These are phyloP conservation scores for Diaphora mendica DNA, from an alignment of 2,888 invertebrate species.

Conservation along the genomic window DNA sequence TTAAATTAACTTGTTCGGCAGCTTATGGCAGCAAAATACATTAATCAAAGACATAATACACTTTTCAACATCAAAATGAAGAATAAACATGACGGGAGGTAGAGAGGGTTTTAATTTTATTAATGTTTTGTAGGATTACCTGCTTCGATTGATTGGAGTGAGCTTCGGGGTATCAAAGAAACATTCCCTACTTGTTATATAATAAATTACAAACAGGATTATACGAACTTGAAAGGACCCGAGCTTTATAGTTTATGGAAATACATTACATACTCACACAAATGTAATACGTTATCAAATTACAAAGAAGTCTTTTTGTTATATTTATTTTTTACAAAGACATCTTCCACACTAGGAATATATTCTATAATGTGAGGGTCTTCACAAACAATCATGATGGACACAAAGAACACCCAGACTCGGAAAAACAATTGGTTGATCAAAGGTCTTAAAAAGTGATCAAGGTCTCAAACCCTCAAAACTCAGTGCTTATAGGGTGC, in stretches of 20 bases:
- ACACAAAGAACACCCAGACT: too few relatives aligned
- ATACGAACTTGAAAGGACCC: not conserved
- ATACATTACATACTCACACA: not conserved
- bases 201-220: not conserved
- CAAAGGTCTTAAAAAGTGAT: too few relatives aligned
- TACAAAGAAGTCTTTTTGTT: not conserved
- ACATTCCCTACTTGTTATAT: not conserved
- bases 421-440: too few relatives aligned
- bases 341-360: too few relatives aligned
- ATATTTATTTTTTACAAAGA: too few relatives aligned
- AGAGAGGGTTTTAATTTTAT: constrained; percentile 11
- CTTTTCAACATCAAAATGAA: not conserved
- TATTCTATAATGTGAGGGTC: too few relatives aligned
- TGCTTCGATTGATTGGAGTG: constrained; percentile 13
- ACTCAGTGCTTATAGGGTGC: too few relatives aligned
- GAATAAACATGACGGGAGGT: not conserved
- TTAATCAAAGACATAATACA: not conserved
- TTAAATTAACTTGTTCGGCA: not conserved
- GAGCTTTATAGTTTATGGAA: not conserved
- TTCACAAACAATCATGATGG: too few relatives aligned
- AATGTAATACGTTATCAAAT: not conserved
- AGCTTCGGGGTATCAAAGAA: not conserved
- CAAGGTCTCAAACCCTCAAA: too few relatives aligned
- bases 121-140: constrained; percentile 10
- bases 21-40: not conserved